phyloP scores from a whole-genome alignment of 2,113 vertebrate species.

The Thalassoma bifasciatum region DNA sequence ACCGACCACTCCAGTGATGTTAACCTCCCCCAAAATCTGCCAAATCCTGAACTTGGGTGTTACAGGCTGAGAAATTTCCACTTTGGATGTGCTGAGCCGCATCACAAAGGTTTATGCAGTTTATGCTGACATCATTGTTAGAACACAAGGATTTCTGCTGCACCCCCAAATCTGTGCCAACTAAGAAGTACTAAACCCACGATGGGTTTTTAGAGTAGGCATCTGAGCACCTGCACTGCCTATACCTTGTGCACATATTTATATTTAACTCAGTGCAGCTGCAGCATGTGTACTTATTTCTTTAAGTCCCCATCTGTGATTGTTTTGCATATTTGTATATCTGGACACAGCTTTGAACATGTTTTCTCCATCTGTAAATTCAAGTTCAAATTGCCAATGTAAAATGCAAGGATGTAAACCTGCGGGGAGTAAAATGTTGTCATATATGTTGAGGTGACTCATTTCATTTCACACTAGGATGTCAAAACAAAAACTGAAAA shows the following conservation, averaged over 20 bases:
- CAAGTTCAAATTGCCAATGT: neutral
- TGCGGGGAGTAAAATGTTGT: neutral
- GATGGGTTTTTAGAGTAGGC: constrained; percentile 7
- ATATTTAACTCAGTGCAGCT: constrained; percentile 1
- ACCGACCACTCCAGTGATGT: constrained; percentile 7
- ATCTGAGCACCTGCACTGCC: constrained; percentile 10
- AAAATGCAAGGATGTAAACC: neutral
- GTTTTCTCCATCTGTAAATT: constrained; percentile 30
- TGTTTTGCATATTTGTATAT: constrained; percentile 35
- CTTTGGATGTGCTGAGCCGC: constrained; percentile 12
- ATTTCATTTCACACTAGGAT: constrained; percentile 13
- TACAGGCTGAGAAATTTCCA: constrained; percentile 9
- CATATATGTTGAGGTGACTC: neutral
- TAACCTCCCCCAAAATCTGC: constrained; percentile 19
- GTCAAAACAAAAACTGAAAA: constrained; percentile 8
- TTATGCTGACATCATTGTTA: constrained; percentile 41
- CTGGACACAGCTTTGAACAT: constrained; percentile 16
- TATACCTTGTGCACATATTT: neutral
- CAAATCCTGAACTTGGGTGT: constrained; percentile 19
- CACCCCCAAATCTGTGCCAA: constrained; percentile 7
- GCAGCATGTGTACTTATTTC: constrained; percentile 2
- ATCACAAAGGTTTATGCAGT: constrained; percentile 7
- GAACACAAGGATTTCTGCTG: constrained; percentile 6
- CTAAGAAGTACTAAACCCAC: constrained; percentile 2
- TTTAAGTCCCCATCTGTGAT: constrained; percentile 17